Evolutionary conservation across 2,797 vertebrate species (phyloP).

Genomic region (Margarornis squamiger): DNA sequence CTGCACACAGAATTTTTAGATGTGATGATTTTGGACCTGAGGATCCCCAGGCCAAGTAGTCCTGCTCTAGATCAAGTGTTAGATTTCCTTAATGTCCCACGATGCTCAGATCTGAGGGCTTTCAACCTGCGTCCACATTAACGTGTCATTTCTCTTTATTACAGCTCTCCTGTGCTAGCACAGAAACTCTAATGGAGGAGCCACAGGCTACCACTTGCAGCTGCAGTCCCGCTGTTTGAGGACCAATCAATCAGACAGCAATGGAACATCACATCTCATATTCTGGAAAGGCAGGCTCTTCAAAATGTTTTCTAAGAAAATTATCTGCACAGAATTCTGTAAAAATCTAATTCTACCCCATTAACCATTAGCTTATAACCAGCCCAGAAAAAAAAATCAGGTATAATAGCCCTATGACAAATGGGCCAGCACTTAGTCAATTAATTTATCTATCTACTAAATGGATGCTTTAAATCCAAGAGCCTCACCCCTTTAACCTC

Average conservation of each 20-base stretch:
- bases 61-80: neutral
- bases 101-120: neutral
- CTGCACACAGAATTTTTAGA: neutral
- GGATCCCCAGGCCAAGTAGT: neutral
- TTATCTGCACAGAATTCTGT: constrained; percentile 38
- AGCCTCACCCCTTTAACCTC: constrained; percentile 29
- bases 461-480: constrained; percentile 17
- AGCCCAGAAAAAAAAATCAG: neutral
- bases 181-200: constrained; percentile 26
- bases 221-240: constrained; percentile 6
- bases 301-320: constrained; percentile 59
- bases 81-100: neutral
- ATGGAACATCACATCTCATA: constrained; percentile 11
- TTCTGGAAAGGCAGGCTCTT: constrained; percentile 24
- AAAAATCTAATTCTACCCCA: constrained; percentile 60
- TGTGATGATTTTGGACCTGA: neutral
- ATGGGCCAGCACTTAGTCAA: constrained; percentile 15
- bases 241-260: constrained; percentile 17
- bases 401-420: constrained; percentile 38
- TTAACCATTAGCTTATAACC: constrained; percentile 42
- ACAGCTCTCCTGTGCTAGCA: neutral
- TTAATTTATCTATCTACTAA: constrained; percentile 29
- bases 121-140: neutral
- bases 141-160: constrained; percentile 17
- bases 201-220: constrained; percentile 46